Percentiles rank a stretch among this genome's conserved stretches.
Evolutionary conservation across 2,113 vertebrate genomes (phyloP).

Genomic region (Pseudolaguvia tuberculata): DNA sequence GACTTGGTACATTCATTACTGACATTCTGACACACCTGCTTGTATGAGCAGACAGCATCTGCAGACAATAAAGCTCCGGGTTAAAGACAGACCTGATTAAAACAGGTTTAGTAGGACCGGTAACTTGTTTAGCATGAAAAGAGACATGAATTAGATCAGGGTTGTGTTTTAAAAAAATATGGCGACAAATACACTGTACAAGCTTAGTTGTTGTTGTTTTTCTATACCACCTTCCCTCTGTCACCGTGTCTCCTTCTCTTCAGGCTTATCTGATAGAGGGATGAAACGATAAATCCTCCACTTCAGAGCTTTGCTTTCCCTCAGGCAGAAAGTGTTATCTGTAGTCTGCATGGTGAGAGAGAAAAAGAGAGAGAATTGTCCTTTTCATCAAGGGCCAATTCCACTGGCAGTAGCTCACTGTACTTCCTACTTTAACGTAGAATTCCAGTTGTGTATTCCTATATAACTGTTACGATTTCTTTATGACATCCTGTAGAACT

Average conservation of each 20-base stretch:
- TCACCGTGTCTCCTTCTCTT: constrained; percentile 22
- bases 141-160: neutral
- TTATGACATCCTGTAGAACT: neutral
- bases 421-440: neutral
- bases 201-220: constrained; percentile 1
- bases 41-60: neutral
- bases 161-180: neutral
- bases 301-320: constrained; percentile 40
- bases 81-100: neutral
- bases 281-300: constrained; percentile 41
- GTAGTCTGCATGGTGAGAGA: constrained; percentile 29
- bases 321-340: constrained; percentile 41
- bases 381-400: constrained; percentile 39
- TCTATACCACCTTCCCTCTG: constrained; percentile 27
- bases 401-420: constrained; percentile 26
- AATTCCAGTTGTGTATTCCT: neutral
- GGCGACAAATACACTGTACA: neutral
- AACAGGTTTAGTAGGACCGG: neutral
- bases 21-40: constrained; percentile 6
- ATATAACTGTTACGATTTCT: neutral
- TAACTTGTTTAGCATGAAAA: neutral
- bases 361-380: constrained; percentile 8
- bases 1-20: constrained; percentile 31
- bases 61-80: neutral
- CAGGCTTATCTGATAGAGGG: constrained; percentile 41